Evolutionary conservation across 2,888 invertebrate species (phyloP), one percentile per base, ranked within the genome.

Genomic region (Leucoptera coffeella): DNA sequence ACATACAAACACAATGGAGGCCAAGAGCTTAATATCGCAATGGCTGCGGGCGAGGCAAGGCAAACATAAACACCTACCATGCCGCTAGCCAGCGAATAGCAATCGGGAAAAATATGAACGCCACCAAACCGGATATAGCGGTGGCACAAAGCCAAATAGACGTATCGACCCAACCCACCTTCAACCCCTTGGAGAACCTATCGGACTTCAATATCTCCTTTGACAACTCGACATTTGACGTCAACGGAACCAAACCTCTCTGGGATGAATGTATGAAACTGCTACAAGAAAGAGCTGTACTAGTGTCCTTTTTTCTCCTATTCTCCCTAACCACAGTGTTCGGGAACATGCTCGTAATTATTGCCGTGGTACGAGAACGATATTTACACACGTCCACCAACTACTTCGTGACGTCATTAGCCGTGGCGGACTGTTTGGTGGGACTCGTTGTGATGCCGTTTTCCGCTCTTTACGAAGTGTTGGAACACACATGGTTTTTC

Each of bases 401-500:
- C 58, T 97, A 95, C 50, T 92, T 97, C 54, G 92, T 97, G 34
- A 94, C 95, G 7, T 96, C 96, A 9, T 62, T 97, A 34, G 97
- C 97, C 1, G 89, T 94, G 13, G 96, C 97, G 1, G 97, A 97
- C 53, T 91, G 95, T 41, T 73, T 97, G 23, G 95, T 97, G 4
- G 97, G 97, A 0, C 69, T 94, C 25, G 89, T 96, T 3, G 97
- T 99, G 26, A 97, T 97, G 97, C 97, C 97, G 1, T 93, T 97
- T 57, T 89, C 90, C 34, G 91, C 91, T 0, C 73, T 91, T 9
- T 90, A 91, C 50, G 92, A 93, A 58, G 85, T 90, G 9, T 64
- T 90, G 14, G 87, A 87, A 42, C 86, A 89, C 43, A 85, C 83
- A 13, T 96, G 96, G 95, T 82, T 91, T 39, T 96, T 94, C 50